Evolutionary conservation across 1,140 invertebrate genomes (phyloP).

Genomic region (Chelonus insularis): DNA sequence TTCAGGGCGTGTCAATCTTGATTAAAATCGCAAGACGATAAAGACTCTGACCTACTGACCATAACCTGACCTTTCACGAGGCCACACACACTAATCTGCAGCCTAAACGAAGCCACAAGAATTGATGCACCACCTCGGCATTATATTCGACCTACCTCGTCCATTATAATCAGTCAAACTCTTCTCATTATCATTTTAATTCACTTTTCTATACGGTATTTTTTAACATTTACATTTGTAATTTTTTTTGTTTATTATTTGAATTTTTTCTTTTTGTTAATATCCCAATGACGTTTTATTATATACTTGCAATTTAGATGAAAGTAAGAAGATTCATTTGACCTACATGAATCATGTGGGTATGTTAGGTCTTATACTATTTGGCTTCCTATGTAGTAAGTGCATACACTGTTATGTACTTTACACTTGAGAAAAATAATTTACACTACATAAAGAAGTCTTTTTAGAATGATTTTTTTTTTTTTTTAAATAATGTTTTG

Average conservation of each 20-base stretch:
- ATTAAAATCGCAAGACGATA: slow-evolving; percentile 18
- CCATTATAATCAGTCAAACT: neutral
- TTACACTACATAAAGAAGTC: no score
- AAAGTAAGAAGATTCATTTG: neutral
- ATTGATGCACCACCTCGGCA: slow-evolving; percentile 19
- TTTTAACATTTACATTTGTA: neutral
- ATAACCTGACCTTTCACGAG: slow-evolving; percentile 43
- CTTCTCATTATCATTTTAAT: neutral
- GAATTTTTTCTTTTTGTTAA: neutral
- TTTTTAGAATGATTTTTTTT: no score
- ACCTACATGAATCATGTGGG: slow-evolving; percentile 2
- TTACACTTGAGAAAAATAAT: no score
- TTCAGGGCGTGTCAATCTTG: slow-evolving; percentile 6
- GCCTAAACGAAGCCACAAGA: slow-evolving; percentile 43
- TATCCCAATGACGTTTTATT: neutral
- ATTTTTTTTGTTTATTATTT: neutral
- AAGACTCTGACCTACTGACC: slow-evolving; percentile 36
- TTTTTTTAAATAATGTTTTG: no score
- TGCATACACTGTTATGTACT: neutral
- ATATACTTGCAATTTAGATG: neutral
- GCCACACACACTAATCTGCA: slow-evolving; percentile 33
- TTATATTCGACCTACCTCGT: slow-evolving; percentile 13
- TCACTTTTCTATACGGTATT: neutral
- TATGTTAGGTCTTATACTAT: neutral
- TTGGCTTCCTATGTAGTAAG: neutral